These are phyloP conservation scores for Napeogenes inachia DNA, from an alignment of 2,888 invertebrate genomes.

Conservation along the genomic window DNA sequence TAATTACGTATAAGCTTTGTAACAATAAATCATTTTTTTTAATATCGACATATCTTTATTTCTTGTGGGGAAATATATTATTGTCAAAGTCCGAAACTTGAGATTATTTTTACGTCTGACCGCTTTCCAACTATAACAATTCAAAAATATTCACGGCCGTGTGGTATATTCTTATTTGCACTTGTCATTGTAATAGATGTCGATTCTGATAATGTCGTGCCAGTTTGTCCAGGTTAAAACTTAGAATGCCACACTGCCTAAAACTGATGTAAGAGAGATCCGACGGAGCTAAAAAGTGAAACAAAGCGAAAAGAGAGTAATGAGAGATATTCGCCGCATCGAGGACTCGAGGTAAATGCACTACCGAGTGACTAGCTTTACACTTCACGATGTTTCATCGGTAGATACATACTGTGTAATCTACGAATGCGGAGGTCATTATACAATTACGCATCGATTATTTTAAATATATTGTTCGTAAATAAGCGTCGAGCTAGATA, in stretches of 20 bases:
- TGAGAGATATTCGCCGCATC: conserved; percentile 50
- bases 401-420: conserved; percentile 26
- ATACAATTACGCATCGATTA: neutral
- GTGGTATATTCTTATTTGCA: conserved; percentile 33
- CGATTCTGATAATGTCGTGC: conserved; percentile 62
- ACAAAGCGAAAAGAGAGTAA: conserved; percentile 40
- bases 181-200: conserved; percentile 38
- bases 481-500: conserved; percentile 14
- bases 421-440: conserved; percentile 24
- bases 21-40: conserved; percentile 4
- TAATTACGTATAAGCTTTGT: conserved; percentile 29
- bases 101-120: conserved; percentile 32
- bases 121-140: conserved; percentile 20
- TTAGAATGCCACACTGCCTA: conserved; percentile 72
- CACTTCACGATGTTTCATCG: conserved; percentile 28
- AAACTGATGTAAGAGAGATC: conserved; percentile 57
- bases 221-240: conserved; percentile 72
- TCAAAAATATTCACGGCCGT: conserved; percentile 31
- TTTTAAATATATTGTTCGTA: conserved; percentile 8
- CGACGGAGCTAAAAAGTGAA: conserved; percentile 59
- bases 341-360: conserved; percentile 71
- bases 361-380: conserved; percentile 55
- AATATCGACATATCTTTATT: conserved; percentile 44
- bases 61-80: conserved; percentile 53
- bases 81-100: conserved; percentile 40